These are phyloP conservation scores for Gracilinanus agilis DNA, from an alignment of 2,113 vertebrate species.

Conservation along the genomic window DNA sequence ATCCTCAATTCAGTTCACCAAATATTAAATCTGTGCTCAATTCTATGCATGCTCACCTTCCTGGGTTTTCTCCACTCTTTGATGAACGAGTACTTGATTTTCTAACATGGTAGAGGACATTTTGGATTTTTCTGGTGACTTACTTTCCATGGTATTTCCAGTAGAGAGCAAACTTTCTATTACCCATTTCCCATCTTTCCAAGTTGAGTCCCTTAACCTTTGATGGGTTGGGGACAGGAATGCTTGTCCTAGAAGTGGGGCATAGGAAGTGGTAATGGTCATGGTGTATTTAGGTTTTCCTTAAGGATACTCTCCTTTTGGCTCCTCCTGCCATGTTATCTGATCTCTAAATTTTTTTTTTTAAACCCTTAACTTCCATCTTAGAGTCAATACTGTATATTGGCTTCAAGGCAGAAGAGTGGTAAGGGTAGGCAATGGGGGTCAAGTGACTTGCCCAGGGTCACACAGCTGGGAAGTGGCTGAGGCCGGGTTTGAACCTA, in stretches of 20 bases:
- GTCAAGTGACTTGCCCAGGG: no score
- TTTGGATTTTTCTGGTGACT: background rate
- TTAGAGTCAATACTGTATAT: no score
- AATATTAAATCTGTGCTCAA: background rate
- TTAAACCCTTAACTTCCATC: no score
- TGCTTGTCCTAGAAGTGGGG: background rate
- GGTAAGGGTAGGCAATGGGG: no score
- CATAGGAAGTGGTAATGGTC: no score
- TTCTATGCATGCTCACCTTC: background rate
- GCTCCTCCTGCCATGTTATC: background rate
- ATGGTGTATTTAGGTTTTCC: conserved; percentile 39
- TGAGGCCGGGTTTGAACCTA: no score
- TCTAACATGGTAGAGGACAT: background rate
- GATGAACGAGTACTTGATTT: background rate
- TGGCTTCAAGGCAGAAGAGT: no score
- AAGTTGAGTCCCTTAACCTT: background rate
- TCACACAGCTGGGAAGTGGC: no score
- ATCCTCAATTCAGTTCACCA: background rate
- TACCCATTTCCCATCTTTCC: background rate
- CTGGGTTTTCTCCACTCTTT: background rate
- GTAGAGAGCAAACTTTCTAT: background rate
- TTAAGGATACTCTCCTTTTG: background rate
- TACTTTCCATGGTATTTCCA: background rate
- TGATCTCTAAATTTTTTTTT: no score
- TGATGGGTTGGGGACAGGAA: background rate